Percentiles rank a stretch among this genome's conserved stretches.
Conservation (phyloP, 2,113 vertebrate species). For the Myotis yumanensis region DNA sequence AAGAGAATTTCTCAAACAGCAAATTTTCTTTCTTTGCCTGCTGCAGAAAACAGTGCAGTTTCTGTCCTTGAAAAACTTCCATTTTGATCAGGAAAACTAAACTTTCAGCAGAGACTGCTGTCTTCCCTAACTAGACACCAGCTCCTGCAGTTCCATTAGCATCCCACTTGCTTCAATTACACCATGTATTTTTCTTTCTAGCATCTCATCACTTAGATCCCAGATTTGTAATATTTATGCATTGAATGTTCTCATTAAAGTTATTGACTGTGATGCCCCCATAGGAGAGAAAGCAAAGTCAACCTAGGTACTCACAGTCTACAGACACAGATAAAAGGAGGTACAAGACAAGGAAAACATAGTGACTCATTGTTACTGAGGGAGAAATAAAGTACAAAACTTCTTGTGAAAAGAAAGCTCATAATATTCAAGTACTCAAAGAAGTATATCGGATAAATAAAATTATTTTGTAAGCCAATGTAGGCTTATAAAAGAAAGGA, state of each 20-base stretch:
- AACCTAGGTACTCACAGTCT: conserved; percentile 12
- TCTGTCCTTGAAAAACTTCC: conserved; percentile 47
- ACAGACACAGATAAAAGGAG: conserved; percentile 63
- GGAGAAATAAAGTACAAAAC: conserved; percentile 72
- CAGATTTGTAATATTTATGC: conserved; percentile 70
- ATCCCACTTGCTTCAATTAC: background rate
- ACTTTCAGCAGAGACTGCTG: background rate
- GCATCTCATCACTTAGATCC: conserved; percentile 33
- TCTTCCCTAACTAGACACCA: background rate
- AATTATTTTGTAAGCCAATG: conserved; percentile 60
- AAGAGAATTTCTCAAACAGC: background rate
- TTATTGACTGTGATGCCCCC: conserved; percentile 50
- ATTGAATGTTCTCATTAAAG: conserved; percentile 72
- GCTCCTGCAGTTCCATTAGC: background rate
- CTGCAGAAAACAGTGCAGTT: background rate
- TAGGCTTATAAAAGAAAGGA: conserved; percentile 54
- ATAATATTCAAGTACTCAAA: conserved; percentile 37
- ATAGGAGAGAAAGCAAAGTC: conserved; percentile 45
- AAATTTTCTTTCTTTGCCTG: background rate
- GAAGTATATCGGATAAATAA: conserved; percentile 53
- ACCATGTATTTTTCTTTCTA: conserved; percentile 43
- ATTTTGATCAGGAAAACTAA: background rate
- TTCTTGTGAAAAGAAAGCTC: conserved; percentile 50
- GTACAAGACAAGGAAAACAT: conserved; percentile 27
- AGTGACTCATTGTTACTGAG: conserved; percentile 62